phyloP scores from a whole-genome alignment of 2,797 vertebrate species.

The Pygocentrus nattereri region DNA sequence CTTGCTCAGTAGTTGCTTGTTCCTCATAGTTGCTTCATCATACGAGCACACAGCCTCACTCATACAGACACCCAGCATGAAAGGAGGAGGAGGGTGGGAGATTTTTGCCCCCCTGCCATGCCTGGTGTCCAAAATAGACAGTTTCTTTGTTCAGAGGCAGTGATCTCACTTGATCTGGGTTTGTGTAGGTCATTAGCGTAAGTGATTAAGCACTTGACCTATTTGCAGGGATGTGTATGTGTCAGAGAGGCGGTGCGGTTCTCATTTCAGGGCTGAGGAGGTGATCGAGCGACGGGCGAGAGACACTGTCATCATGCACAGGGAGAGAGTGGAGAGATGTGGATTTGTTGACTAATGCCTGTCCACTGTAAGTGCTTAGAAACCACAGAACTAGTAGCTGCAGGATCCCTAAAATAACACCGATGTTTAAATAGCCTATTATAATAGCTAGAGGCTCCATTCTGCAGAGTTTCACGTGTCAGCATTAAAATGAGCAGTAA shows the following conservation, averaged over 20 bases:
- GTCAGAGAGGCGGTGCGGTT: background rate
- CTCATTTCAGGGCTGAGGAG: background rate
- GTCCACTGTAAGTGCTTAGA: constrained; percentile 17
- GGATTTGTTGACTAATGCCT: constrained; percentile 4
- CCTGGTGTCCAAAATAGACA: constrained; percentile 58
- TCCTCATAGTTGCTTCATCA: constrained; percentile 21
- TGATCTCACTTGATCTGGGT: constrained; percentile 70
- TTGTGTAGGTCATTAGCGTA: constrained; percentile 65
- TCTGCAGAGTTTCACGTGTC: background rate
- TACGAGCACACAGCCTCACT: background rate
- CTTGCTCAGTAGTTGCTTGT: constrained; percentile 12
- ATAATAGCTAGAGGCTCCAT: background rate
- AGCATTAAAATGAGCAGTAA: background rate
- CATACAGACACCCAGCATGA: background rate
- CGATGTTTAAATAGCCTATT: background rate
- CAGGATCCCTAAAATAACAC: background rate
- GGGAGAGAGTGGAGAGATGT: background rate
- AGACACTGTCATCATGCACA: background rate
- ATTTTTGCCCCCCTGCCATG: constrained; percentile 31
- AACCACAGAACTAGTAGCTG: background rate
- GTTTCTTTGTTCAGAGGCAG: constrained; percentile 67
- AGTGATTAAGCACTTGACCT: constrained; percentile 74
- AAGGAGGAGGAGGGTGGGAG: background rate
- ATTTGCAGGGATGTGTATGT: constrained; percentile 45
- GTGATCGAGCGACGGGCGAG: constrained; percentile 18